Percentiles rank a stretch among this genome's conserved stretches.
Conservation (phyloP, 1,140 invertebrate species). For the Diploscapter pachys region DNA sequence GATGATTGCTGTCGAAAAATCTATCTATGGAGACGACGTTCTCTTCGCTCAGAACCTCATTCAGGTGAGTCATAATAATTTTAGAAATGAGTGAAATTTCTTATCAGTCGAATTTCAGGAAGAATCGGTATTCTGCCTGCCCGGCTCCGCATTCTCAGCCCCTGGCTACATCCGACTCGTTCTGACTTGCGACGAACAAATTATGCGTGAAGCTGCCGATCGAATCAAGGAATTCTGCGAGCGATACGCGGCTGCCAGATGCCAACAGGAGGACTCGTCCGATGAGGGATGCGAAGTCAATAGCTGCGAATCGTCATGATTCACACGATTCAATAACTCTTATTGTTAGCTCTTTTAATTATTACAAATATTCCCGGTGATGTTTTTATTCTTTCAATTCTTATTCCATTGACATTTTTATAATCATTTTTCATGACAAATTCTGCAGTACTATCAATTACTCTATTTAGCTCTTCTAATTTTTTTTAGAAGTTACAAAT, state of each 20-base stretch:
- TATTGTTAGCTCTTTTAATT: too few species aligned
- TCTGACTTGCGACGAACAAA: constrained; percentile 50
- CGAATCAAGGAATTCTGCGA: constrained; percentile 41
- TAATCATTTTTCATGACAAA: too few species aligned
- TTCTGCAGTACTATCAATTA: too few species aligned
- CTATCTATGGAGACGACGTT: constrained; percentile 76
- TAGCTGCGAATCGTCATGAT: constrained; percentile 12
- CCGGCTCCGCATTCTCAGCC: constrained; percentile 70
- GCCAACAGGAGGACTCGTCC: constrained; percentile 10
- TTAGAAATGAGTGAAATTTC: constrained; percentile 1
- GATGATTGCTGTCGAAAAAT: constrained; percentile 82
- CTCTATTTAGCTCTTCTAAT: too few species aligned
- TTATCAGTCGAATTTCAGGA: constrained; percentile 62
- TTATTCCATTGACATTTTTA: too few species aligned
- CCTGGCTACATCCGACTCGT: constrained; percentile 58
- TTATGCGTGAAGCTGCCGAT: constrained; percentile 53
- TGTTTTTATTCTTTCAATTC: too few species aligned
- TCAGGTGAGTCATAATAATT: constrained; percentile 54
- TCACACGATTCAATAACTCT: too few species aligned
- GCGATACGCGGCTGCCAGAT: neutral
- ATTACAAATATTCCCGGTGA: too few species aligned
- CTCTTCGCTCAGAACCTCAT: constrained; percentile 84
- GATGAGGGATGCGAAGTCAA: constrained; percentile 29
- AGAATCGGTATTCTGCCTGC: constrained; percentile 94
- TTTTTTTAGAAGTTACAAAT: too few species aligned